These are phyloP conservation scores for Axis porcinus DNA, from an alignment of 2,113 vertebrate genomes.

Conservation along the genomic window DNA sequence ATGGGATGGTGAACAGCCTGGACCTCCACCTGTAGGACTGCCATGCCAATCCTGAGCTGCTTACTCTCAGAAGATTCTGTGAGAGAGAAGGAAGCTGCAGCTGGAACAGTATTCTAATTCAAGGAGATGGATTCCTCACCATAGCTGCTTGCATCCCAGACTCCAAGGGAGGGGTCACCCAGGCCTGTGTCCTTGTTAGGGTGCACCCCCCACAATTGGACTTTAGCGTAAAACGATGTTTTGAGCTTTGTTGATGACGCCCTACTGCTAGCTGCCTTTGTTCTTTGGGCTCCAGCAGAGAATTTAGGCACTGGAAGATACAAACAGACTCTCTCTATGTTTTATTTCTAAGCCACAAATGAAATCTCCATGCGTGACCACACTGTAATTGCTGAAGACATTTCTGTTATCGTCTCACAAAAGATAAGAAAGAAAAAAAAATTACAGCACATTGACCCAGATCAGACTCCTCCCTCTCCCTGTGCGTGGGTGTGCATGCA, in stretches of 20 bases:
- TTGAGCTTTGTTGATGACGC: neutral
- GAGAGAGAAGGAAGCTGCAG: neutral
- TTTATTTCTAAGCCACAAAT: neutral
- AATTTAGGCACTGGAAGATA: neutral
- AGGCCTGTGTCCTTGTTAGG: neutral
- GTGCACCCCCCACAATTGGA: accelerated
- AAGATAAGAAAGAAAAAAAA: neutral
- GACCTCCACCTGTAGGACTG: neutral
- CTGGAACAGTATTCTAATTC: neutral
- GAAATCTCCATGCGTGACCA: neutral
- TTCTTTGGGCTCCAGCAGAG: neutral
- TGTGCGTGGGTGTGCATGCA: accelerated
- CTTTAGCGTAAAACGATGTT: neutral
- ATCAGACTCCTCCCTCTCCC: neutral
- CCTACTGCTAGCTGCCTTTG: neutral
- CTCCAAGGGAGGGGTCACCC: neutral
- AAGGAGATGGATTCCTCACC: neutral
- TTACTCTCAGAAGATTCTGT: neutral
- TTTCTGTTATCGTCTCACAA: neutral
- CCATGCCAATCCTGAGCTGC: neutral
- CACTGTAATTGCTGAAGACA: neutral
- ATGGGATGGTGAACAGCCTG: neutral
- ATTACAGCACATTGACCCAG: no score
- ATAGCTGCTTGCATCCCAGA: neutral
- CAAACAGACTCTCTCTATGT: neutral